Evolutionary conservation across 2,113 vertebrate genomes (phyloP).

Genomic region (Reinhardtius hippoglossoides): DNA sequence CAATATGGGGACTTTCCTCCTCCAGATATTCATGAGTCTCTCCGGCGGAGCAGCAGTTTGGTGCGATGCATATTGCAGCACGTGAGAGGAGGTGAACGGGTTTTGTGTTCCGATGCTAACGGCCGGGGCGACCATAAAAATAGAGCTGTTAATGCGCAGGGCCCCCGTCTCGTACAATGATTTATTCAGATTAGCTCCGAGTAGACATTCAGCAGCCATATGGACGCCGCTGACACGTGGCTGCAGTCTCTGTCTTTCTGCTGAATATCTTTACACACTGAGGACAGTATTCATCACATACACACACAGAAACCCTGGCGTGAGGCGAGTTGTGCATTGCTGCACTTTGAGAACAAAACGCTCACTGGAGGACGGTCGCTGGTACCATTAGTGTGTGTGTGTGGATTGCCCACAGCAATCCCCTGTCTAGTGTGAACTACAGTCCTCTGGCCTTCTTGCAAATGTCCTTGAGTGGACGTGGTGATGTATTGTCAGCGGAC

Average conservation of each 20-base stretch:
- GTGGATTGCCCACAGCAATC: not conserved
- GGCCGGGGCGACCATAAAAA: not conserved
- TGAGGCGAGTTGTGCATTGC: not conserved
- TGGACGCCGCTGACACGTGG: not conserved
- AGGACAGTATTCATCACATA: not conserved
- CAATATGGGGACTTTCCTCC: not conserved
- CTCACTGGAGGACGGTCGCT: too few species aligned
- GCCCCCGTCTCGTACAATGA: slow-evolving; percentile 41
- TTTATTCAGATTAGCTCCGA: slow-evolving; percentile 64
- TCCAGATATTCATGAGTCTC: not conserved
- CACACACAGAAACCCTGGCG: not conserved
- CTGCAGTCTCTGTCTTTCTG: not conserved
- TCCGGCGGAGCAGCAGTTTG: too few species aligned
- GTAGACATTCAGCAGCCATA: not conserved
- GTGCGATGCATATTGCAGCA: too few species aligned
- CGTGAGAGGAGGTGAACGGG: too few species aligned
- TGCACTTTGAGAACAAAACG: not conserved
- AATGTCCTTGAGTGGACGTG: slow-evolving; percentile 30
- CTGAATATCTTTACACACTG: not conserved
- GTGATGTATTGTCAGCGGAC: slow-evolving; percentile 12
- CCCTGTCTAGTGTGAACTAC: not conserved
- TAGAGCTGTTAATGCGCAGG: slow-evolving; percentile 46
- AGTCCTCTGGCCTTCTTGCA: slow-evolving; percentile 6
- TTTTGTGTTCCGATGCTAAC: too few species aligned
- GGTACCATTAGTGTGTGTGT: not conserved